Evolutionary conservation across 2,113 vertebrate genomes (phyloP), one percentile per base, ranked within the genome.

Genomic region (Lota lota): DNA sequence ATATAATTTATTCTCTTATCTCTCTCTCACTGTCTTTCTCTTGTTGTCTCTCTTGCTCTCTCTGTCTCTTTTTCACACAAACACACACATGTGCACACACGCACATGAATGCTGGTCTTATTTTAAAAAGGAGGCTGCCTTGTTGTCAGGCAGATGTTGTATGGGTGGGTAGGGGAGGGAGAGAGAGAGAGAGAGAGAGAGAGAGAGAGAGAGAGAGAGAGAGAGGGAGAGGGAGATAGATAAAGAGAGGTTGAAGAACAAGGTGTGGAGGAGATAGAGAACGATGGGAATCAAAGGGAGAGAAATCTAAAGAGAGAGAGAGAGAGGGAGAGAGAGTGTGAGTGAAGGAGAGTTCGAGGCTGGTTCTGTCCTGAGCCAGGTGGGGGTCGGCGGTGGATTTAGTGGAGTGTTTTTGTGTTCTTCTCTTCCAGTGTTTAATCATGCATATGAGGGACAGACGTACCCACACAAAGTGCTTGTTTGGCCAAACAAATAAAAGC

Each of bases 71-170:
- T 24, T n/a, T 18, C 33, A 33, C 40, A 64, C 24, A 36, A 36
- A 22, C 56, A 51, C 64, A 21, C 17, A 22, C 40, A 16, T 22
- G 72, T 74, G 70, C 63, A 53, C 61, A 40, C 36, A 40, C 36
- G 6, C 36, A 1, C 54, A 73, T 61, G 63, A 75, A 70, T 78
- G 67, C 79, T 77, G 63, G 67, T 70, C 62, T 76, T 75, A 22
- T 83, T 80, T 66, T 66, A 77, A 68, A 60, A 33, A 77, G 68
- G 72, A 85, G 72, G 70, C 75, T 67, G 85, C 78, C 88, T 88
- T 91, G 91, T 92, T 90, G 91, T 90, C 85, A 90, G 91, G 91
- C 90, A 91, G 90, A 92, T 84, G 83, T 83, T 83, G 66, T 62
- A 70, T 74, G 80, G 61, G 67, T 21, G 51, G 64, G 76, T 47